Evolutionary conservation across 1,140 invertebrate species (phyloP), one percentile per base, ranked within the genome.

Genomic region (Anastrepha ludens): DNA sequence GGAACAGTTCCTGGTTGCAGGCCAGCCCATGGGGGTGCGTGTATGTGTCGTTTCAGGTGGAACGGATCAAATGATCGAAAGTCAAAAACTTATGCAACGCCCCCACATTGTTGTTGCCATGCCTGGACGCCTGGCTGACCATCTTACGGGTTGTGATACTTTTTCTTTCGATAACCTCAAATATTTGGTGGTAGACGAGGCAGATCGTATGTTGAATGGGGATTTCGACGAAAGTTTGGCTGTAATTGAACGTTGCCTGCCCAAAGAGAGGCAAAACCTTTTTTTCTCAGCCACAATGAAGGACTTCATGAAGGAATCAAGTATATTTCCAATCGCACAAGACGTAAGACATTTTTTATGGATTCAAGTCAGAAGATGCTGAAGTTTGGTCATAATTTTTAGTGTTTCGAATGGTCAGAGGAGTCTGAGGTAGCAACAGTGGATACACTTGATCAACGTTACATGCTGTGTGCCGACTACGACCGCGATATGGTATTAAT

Each of bases 211-310:
- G 85, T 94, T 98, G n/a, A 95, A 96, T 93, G 97, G 97, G 88
- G 94, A 96, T 70, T 97, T 97, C 93, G 96, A 97, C 94, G 94
- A 96, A 58, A 96, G 97, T 90, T 94, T 99, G 41, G 94, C 96
- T 91, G 96, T 95, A 86, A 98, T 99, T 90, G 96, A 99, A 91
- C 93, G 95, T 88, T 95, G 95, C 9, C 93, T 99, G 67, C 97
- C 98, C 0, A 95, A 96, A 89, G 95, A 96, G 70, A 95, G 97
- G 89, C 97, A 98, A 91, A 98, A 97, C 39, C 94, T 99, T 58
- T 94, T 99, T 44, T 99, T 99, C 91, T 99, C 98, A 87, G 99
- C 99, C 2, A 99, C 99, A 17, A 98, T 99, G 92, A 99, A 98
- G 9, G 97, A 98, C 92, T 94, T 95, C 88, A 94, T 95, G 0